Percentiles rank a stretch among this genome's conserved stretches.
phyloP scores from a whole-genome alignment of 2,797 vertebrate genomes.

The Centropyge bicolor region DNA sequence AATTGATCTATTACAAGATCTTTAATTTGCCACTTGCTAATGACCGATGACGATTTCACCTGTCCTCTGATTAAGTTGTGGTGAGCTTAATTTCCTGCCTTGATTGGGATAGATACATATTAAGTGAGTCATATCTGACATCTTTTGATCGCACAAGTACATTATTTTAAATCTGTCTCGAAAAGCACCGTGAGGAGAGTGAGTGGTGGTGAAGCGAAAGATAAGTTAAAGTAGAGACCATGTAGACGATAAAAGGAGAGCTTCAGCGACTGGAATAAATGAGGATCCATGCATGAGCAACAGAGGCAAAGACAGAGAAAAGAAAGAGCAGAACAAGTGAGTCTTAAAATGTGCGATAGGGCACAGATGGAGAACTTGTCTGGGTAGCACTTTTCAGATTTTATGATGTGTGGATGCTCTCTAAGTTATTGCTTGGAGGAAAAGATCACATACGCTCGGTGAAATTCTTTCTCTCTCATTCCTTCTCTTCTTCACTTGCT shows the following conservation, averaged over 20 bases:
- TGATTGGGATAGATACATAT: conserved; percentile 4
- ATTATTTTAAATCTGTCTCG: conserved; percentile 18
- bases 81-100: conserved; percentile 44
- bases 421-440: conserved; percentile 74
- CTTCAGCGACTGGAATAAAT: conserved; percentile 47
- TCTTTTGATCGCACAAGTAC: conserved; percentile 12
- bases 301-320: conserved; percentile 20
- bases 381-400: conserved; percentile 73
- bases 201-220: conserved; percentile 1
- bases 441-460: conserved; percentile 68
- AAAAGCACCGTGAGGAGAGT: background rate
- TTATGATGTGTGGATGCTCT: conserved; percentile 75
- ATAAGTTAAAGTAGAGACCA: conserved; percentile 25
- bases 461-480: conserved; percentile 49
- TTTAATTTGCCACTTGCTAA: conserved; percentile 26
- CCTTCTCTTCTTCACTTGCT: conserved; percentile 49
- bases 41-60: conserved; percentile 17
- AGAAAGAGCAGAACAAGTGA: conserved; percentile 42
- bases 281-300: conserved; percentile 32
- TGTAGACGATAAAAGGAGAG: conserved; percentile 29
- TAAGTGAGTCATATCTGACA: conserved; percentile 23
- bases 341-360: conserved; percentile 56
- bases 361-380: conserved; percentile 77
- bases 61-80: conserved; percentile 39
- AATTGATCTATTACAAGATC: conserved; percentile 24